phyloP scores from a whole-genome alignment of 2,797 vertebrate species.

The Staurois parvus region DNA sequence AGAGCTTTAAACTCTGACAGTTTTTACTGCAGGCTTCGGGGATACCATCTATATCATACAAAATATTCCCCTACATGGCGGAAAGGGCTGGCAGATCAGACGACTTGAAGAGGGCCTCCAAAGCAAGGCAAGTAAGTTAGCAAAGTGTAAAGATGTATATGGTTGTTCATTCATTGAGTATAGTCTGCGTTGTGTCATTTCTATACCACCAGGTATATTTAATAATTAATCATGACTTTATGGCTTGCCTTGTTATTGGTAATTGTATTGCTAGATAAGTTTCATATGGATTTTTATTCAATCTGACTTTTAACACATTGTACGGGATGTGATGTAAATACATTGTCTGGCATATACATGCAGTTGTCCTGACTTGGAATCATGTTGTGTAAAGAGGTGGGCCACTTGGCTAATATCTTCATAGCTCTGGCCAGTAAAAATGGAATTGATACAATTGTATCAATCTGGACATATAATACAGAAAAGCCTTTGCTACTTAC shows the following conservation, averaged over 20 bases:
- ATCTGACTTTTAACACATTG: too few species aligned
- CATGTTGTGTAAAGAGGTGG: not conserved
- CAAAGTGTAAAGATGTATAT: constrained; percentile 32
- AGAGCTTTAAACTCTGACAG: not conserved
- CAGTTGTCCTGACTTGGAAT: not conserved
- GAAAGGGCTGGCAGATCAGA: constrained; percentile 58
- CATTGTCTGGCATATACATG: not conserved
- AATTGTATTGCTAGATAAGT: too few species aligned
- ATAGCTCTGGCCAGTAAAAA: not conserved
- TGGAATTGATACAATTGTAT: not conserved
- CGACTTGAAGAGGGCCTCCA: constrained; percentile 51
- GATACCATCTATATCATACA: constrained; percentile 16
- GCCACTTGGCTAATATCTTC: not conserved
- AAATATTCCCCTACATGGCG: constrained; percentile 54
- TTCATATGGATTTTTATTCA: not conserved
- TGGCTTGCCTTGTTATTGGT: too few species aligned
- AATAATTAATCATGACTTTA: too few species aligned
- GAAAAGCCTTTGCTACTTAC: too few species aligned
- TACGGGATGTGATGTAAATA: not conserved
- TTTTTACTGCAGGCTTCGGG: constrained; percentile 1
- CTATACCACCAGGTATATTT: not conserved
- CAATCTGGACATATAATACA: not conserved
- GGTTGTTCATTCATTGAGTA: not conserved
- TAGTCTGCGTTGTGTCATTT: not conserved
- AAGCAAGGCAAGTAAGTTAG: constrained; percentile 63